Base-by-base conservation (phyloP, 2,113 vertebrate genomes). In the Nipponia nippon region DNA sequence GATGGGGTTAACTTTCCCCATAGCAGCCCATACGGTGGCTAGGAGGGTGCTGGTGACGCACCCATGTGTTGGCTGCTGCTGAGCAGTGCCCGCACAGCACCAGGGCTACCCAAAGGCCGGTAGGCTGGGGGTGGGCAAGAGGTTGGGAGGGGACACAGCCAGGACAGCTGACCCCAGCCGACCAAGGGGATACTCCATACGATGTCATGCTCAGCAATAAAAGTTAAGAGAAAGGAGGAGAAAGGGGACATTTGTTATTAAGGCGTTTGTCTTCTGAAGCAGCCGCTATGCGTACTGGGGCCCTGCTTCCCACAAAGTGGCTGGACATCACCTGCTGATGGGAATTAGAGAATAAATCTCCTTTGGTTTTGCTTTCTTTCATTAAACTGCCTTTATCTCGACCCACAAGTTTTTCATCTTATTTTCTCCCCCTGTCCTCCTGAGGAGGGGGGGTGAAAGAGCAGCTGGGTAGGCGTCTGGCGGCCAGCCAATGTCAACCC, bases 181-280 rank as follows among this genome's bases (percentile, higher is more conserved):
- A 49, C 29, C 52, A 55, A 50, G 12, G 32, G 21, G 12, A 55
- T 26, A 63, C 30, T 17, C 44, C 32, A 6, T 5, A 46, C 0
- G 5, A 59, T 30, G 9, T n/a, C 1, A 4, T 10, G 12, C 15
- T 73, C 44, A 61, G 49, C 78, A 52, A 65, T 16, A 77, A 15
- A 63, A 77, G 30, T 7, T 29, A 34, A 46, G 32, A 81, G 69
- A 89, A 81, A 77, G 38, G 27, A 75, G 23, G 1, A 58, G 21
- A 6, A 59, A 10, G 8, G 34, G 6, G 38, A 22, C 32, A n/a
- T 46, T 69, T 2, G 2, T 61, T 56, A 58, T 3, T 8, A 65
- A 61, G 32, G 53, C 0, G 0, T 22, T 44, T 19, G 29, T 71
- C 46, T 75, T 89, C 59, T 2, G 1, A 73, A 82, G 29, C 29